Percentiles rank a stretch among this genome's conserved stretches.
Evolutionary conservation across 37 sponge, comb jelly and placozoan species (phyloP).

Genomic region (Cliona cf. orientalis): DNA sequence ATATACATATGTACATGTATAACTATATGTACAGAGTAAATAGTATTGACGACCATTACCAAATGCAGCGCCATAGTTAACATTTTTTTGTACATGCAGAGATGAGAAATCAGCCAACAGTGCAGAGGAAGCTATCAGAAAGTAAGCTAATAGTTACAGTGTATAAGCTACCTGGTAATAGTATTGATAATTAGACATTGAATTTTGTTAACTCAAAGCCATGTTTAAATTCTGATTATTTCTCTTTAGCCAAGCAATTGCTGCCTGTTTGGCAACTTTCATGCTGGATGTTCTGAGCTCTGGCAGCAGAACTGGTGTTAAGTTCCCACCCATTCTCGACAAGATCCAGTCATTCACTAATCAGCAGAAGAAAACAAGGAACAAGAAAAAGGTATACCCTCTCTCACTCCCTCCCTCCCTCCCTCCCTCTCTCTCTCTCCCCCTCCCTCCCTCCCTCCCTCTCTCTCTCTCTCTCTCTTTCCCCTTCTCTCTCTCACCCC

Average conservation of each 20-base stretch:
- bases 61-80: too few species aligned
- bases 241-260: slow-evolving; percentile 55
- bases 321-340: slow-evolving; percentile 12
- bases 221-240: neutral
- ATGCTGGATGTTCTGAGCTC: slow-evolving; percentile 24
- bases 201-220: too few species aligned
- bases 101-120: slow-evolving; percentile 8
- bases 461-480: neutral
- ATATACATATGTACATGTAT: neutral
- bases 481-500: neutral
- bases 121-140: neutral
- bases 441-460: neutral
- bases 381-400: neutral
- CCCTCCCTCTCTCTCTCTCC: neutral
- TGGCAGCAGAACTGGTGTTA: neutral
- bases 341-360: slow-evolving; percentile 37
- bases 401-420: too few species aligned
- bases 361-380: neutral
- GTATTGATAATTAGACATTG: neutral
- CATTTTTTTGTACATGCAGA: neutral
- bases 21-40: neutral
- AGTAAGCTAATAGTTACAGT: neutral
- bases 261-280: slow-evolving; percentile 56
- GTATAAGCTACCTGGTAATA: neutral
- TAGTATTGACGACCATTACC: neutral